These are phyloP conservation scores for Battus philenor DNA, from an alignment of 1,140 invertebrate genomes.

Conservation along the genomic window DNA sequence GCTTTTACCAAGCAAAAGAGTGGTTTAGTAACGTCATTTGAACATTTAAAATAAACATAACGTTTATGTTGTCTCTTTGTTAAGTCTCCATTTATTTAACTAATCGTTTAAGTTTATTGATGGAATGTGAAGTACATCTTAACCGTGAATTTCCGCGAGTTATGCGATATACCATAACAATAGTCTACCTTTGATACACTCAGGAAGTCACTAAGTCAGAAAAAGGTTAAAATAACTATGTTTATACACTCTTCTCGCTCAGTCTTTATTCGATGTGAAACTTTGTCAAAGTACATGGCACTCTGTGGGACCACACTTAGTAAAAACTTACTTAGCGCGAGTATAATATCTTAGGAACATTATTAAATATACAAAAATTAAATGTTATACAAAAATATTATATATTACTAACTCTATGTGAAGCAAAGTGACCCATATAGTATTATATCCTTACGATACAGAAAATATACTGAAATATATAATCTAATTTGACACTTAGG, in stretches of 20 bases:
- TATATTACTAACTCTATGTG: conserved; percentile 32
- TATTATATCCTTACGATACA: conserved; percentile 26
- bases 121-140: too few relatives aligned
- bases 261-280: conserved; percentile 66
- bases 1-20: too few relatives aligned
- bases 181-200: too few relatives aligned
- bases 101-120: too few relatives aligned
- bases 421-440: conserved; percentile 40
- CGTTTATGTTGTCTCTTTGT: too few relatives aligned
- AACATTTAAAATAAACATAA: too few relatives aligned
- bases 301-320: conserved; percentile 28
- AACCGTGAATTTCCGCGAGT: too few relatives aligned
- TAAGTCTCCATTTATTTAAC: too few relatives aligned
- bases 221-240: too few relatives aligned
- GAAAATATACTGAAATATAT: background rate
- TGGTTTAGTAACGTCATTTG: too few relatives aligned
- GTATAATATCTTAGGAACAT: conserved; percentile 61
- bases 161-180: too few relatives aligned
- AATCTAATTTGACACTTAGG: background rate
- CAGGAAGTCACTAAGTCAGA: too few relatives aligned
- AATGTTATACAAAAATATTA: conserved; percentile 55
- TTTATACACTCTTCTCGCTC: conserved; percentile 29
- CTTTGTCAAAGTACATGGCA: conserved; percentile 54
- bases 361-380: conserved; percentile 50
- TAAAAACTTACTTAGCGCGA: conserved; percentile 32